Evolutionary conservation across 2,888 invertebrate genomes (phyloP), one percentile per base, ranked within the genome.

Genomic region (Glaucopsyche alexis): DNA sequence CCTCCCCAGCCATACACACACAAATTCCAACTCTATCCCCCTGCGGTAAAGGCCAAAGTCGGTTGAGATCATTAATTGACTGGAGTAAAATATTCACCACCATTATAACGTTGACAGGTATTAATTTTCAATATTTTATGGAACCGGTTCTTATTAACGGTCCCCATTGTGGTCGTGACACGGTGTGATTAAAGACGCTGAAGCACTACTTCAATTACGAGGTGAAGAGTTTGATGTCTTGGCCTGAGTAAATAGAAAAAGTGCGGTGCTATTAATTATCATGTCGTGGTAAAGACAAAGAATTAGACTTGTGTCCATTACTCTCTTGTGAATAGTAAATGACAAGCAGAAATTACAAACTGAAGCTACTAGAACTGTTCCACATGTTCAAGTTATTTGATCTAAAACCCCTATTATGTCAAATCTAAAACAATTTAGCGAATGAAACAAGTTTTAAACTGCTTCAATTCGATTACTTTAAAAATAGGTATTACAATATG

Each of bases 101-200:
- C 76, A 79, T 77, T 77, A 78, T 77, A 75, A 75, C 70, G 79
- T 77, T 77, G 79, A 78, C 82, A 83, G 79, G 83, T 80, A 84
- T 83, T 83, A 79, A 84, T 85, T 84, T 80, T 76, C 79, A 74
- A 78, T 81, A 79, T 81, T 80, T 82, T 79, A 82, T 74, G 72
- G 72, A 71, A 73, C 71, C 73, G 45, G 74, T 70, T 73, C 64
- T 71, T 73, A 49, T 64, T 65, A 67, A 64, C 67, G 75, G 72
- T 73, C 50, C 55, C 71, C 65, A 70, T 67, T 74, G 42, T 73
- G 64, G 50, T 60, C 49, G 71, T 71, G 49, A 73, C 47, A 11
- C 19, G 47, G 47, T n/a, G 49, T 72, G 60, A 71, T 71, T 71
- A 71, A 71, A 71, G 71, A 55, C 52, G 71, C 16, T 71, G 52